These are phyloP conservation scores for Aix galericulata DNA, from an alignment of 2,113 vertebrate species.

Conservation along the genomic window DNA sequence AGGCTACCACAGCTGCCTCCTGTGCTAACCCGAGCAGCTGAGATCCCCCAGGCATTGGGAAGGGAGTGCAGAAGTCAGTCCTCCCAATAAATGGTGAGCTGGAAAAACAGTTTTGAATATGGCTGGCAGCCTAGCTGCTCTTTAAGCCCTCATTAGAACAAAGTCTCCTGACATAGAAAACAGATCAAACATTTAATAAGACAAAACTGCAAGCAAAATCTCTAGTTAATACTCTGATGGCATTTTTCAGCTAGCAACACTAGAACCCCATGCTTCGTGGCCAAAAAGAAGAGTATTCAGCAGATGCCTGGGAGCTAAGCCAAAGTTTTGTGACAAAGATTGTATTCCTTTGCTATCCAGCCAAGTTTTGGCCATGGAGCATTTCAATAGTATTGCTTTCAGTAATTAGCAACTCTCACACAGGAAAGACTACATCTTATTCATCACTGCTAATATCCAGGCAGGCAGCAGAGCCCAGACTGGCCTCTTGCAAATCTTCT, in stretches of 20 bases:
- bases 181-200: constrained; percentile 30
- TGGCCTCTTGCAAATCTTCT: neutral
- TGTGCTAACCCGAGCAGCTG: neutral
- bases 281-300: neutral
- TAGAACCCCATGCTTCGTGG: neutral
- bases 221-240: neutral
- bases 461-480: neutral
- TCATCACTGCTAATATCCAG: neutral
- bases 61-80: neutral
- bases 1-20: neutral
- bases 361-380: neutral
- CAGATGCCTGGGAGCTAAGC: neutral
- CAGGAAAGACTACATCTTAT: neutral
- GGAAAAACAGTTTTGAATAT: neutral
- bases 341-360: neutral
- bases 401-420: neutral
- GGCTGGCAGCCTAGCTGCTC: neutral
- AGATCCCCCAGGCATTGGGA: neutral
- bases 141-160: neutral
- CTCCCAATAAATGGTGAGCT: neutral
- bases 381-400: neutral
- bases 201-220: neutral
- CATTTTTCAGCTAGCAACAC: constrained; percentile 15
- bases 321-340: constrained; percentile 6
- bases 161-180: neutral